Evolutionary conservation across 2,113 vertebrate genomes (phyloP).

Genomic region (Apeltes quadracus): DNA sequence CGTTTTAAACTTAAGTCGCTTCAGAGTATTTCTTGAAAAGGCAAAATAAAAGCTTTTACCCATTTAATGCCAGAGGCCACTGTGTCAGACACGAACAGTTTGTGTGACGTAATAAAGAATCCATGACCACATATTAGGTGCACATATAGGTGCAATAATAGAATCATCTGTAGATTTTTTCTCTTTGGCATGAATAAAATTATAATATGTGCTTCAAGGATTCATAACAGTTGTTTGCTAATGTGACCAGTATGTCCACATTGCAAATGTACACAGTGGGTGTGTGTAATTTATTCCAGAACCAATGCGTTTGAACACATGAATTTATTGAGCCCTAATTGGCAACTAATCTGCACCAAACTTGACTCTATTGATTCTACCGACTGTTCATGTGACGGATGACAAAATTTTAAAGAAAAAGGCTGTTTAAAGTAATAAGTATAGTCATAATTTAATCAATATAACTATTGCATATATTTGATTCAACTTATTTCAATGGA

Average conservation of each 20-base stretch:
- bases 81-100: not conserved
- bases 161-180: not conserved
- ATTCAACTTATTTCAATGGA: not conserved
- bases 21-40: not conserved
- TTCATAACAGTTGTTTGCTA: constrained; percentile 29
- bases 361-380: not conserved
- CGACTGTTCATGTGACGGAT: no score
- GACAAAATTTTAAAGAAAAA: not conserved
- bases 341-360: not conserved
- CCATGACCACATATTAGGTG: not conserved
- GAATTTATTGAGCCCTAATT: not conserved
- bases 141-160: no score
- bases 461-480: no score
- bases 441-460: no score
- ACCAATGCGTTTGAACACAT: not conserved
- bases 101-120: not conserved
- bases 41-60: not conserved
- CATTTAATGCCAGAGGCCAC: not conserved
- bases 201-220: not conserved
- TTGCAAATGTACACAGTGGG: not conserved
- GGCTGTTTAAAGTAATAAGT: no score
- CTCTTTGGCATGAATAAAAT: not conserved
- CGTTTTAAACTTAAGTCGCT: not conserved
- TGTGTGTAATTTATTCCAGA: not conserved
- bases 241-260: constrained; percentile 13